Evolutionary conservation across 2,113 vertebrate genomes (phyloP), one percentile per base, ranked within the genome.

Genomic region (Oryzias celebensis): DNA sequence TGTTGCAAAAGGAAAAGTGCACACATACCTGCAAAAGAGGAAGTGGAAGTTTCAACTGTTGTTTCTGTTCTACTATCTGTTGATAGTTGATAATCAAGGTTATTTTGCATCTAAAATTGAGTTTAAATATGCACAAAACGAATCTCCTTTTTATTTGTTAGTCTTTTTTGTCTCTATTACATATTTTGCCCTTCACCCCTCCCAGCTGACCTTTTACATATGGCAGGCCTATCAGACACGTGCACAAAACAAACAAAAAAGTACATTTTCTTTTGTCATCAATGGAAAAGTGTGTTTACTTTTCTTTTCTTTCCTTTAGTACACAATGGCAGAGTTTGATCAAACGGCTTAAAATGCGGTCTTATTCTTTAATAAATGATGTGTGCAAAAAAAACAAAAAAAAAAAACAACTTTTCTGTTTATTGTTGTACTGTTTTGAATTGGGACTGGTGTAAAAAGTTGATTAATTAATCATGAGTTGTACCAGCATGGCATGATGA

Each of bases 391-490:
- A 7, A 18, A 17, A 8, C 10, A 2, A 20, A 10, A 48, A 48
- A 18, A 48, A 18, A 16, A n/a, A 7, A n/a, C 10, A 23, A 3
- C 5, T 22, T 22, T 49, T 16, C 5, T 31, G 3, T 23, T 22
- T 44, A 16, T 50, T 59, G 49, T 56, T 18, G 8, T 18, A 4
- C 7, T 4, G 3, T 20, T 60, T 48, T 15, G 14, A 61, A 44
- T 28, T 14, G 8, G 2, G 7, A 60, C 42, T 28, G n/a, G 1
- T 16, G 6, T 50, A 13, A 28, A 53, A 16, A 7, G 5, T 0
- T 0, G 14, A 62, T 75, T 13, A 56, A 83, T 77, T 53, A 83
- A 79, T 80, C 55, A 81, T 75, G 65, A 86, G 50, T 14, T 20
- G 26, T 58, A 61, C 75, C 65, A 50, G 64, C 72, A 45, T 48